A percentile compares a stretch with the other conserved stretches of the same genome.
Conservation (phyloP, 92 coral and sea anemone genomes). For the Epizoanthus stellaris region DNA sequence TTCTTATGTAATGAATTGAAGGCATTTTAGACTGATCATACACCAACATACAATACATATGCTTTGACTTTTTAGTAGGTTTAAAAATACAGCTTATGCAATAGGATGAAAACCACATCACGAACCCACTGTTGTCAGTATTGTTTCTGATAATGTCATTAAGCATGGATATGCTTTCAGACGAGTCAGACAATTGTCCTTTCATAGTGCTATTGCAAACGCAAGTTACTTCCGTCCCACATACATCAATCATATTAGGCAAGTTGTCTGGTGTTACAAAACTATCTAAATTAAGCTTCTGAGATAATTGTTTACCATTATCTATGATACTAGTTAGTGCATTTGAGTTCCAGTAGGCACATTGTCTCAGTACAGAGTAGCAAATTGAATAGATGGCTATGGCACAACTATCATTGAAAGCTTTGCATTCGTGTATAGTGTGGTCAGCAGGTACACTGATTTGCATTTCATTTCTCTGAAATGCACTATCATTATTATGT, state of each 20-base stretch:
- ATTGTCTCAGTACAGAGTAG: too few relatives aligned
- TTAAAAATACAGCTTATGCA: constrained; percentile 57
- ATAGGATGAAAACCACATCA: constrained; percentile 27
- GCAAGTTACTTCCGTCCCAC: constrained; percentile 13
- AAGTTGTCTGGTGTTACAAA: constrained; percentile 30
- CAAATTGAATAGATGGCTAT: too few relatives aligned
- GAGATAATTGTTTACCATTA: background rate
- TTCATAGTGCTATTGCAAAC: constrained; percentile 6
- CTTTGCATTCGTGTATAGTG: too few relatives aligned
- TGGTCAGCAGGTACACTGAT: background rate
- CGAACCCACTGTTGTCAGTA: constrained; percentile 14
- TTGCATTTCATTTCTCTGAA: background rate
- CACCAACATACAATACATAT: constrained; percentile 32
- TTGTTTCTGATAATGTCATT: constrained; percentile 14
- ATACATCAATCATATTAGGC: too few relatives aligned
- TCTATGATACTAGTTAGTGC: too few relatives aligned
- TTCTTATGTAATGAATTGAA: constrained; percentile 45
- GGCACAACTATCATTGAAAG: too few relatives aligned
- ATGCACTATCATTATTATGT: background rate
- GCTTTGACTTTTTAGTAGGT: constrained; percentile 52
- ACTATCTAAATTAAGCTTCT: constrained; percentile 13
- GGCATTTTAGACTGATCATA: constrained; percentile 48
- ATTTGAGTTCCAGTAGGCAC: too few relatives aligned
- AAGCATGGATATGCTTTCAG: constrained; percentile 9
- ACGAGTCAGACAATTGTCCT: constrained; percentile 21